A percentile compares a stretch with the other conserved stretches of the same genome.
These are phyloP conservation scores for Chiloscyllium punctatum DNA, from an alignment of 2,797 vertebrate genomes.

Conservation along the genomic window DNA sequence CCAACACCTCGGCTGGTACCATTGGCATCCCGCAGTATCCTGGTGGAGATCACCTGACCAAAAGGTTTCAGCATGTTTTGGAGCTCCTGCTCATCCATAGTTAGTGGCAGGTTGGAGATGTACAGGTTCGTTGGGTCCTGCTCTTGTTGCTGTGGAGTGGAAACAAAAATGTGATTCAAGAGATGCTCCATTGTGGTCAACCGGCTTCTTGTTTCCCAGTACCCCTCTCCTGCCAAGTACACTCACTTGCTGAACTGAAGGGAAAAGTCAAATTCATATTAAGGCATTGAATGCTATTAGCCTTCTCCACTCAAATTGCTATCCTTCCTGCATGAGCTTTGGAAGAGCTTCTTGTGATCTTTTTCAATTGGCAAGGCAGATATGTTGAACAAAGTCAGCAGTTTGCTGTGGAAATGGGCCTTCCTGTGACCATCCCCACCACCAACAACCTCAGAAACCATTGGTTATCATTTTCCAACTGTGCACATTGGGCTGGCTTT, in stretches of 20 bases:
- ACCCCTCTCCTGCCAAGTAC: neutral
- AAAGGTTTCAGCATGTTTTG: slow-evolving; percentile 90
- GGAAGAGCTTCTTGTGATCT: neutral
- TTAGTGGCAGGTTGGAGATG: slow-evolving; percentile 86
- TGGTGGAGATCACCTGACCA: slow-evolving; percentile 89
- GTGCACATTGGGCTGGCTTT: neutral
- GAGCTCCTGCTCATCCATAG: slow-evolving; percentile 87
- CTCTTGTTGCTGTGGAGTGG: slow-evolving; percentile 78
- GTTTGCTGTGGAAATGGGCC: neutral
- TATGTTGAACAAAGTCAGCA: neutral
- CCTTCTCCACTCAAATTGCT: neutral
- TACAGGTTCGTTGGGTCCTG: slow-evolving; percentile 95
- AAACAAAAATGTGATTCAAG: neutral
- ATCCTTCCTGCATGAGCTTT: neutral
- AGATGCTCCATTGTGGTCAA: neutral
- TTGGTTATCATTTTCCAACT: neutral
- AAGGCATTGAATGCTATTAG: neutral
- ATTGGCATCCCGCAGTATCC: slow-evolving; percentile 79
- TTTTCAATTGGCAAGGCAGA: neutral
- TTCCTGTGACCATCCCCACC: no score
- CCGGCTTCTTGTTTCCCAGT: neutral
- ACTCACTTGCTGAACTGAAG: neutral
- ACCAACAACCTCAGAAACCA: neutral
- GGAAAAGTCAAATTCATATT: neutral
- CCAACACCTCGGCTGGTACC: slow-evolving; percentile 87